phyloP scores from a whole-genome alignment of 1,140 invertebrate species.

The Ostrea denselamellosa region DNA sequence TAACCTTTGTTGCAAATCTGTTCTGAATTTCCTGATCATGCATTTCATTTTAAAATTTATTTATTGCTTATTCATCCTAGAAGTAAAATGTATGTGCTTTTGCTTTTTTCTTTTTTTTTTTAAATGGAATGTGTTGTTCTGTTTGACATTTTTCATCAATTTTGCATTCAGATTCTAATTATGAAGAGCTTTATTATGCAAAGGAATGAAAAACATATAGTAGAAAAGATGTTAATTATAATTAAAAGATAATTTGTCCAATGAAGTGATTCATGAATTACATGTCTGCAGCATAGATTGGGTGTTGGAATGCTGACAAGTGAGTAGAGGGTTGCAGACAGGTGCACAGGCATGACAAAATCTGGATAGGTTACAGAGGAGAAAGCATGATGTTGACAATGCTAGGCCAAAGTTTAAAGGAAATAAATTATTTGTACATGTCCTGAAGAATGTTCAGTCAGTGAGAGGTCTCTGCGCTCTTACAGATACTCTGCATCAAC shows the following conservation, averaged over 20 bases:
- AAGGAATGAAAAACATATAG: not conserved
- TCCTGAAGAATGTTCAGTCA: constrained; percentile 4
- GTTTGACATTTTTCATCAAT: constrained; percentile 34
- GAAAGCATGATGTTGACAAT: constrained; percentile 13
- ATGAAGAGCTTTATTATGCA: constrained; percentile 9
- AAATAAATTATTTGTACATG: constrained; percentile 35
- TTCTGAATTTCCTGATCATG: not conserved
- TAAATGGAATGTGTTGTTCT: not conserved
- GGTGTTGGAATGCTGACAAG: constrained; percentile 4
- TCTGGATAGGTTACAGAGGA: not conserved
- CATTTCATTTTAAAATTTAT: not conserved
- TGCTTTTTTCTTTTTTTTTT: not conserved
- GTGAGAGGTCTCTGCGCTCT: not conserved
- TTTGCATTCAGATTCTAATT: not conserved
- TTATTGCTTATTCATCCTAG: not conserved
- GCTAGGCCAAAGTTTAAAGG: not conserved
- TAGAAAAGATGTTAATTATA: not conserved
- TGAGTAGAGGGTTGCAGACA: not conserved
- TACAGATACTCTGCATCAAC: not conserved
- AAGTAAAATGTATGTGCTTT: not conserved
- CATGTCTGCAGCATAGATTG: not conserved
- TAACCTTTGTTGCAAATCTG: not conserved
- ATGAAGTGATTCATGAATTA: constrained; percentile 4
- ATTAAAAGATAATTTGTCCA: constrained; percentile 34
- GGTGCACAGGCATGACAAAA: not conserved